Conservation (phyloP, 2,113 vertebrate genomes). For the Neodon shergylaensis region DNA sequence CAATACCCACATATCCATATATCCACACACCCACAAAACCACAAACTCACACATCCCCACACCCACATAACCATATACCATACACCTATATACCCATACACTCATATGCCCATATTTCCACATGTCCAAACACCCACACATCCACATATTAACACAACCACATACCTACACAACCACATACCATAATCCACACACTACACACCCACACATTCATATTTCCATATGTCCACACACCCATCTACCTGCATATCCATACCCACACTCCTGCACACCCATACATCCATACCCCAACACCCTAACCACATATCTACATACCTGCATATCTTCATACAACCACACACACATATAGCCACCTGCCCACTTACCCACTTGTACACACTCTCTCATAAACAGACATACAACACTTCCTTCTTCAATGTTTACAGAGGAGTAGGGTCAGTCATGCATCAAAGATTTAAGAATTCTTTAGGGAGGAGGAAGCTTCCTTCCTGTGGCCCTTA, state of each 20-base stretch:
- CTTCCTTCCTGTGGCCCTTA: too few species aligned
- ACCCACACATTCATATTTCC: neutral
- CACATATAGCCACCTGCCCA: neutral
- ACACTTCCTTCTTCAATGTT: neutral
- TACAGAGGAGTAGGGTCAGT: neutral
- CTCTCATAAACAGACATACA: rapidly evolving
- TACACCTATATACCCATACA: too few species aligned
- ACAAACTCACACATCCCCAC: neutral
- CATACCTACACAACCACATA: neutral
- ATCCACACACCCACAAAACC: neutral
- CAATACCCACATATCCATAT: too few species aligned
- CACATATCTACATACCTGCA: neutral
- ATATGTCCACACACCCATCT: neutral
- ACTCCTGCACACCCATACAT: neutral
- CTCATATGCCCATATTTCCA: neutral
- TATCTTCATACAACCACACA: neutral
- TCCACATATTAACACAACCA: too few species aligned
- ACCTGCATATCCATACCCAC: neutral
- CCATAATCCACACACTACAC: neutral
- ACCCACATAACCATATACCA: neutral
- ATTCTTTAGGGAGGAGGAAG: neutral
- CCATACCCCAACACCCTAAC: too few species aligned
- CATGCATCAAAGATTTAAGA: neutral
- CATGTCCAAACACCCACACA: neutral
- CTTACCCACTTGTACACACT: neutral